Percentiles rank a stretch among this genome's conserved stretches.
Evolutionary conservation across 2,888 invertebrate species (phyloP).

Genomic region (Pristionchus arcanus): DNA sequence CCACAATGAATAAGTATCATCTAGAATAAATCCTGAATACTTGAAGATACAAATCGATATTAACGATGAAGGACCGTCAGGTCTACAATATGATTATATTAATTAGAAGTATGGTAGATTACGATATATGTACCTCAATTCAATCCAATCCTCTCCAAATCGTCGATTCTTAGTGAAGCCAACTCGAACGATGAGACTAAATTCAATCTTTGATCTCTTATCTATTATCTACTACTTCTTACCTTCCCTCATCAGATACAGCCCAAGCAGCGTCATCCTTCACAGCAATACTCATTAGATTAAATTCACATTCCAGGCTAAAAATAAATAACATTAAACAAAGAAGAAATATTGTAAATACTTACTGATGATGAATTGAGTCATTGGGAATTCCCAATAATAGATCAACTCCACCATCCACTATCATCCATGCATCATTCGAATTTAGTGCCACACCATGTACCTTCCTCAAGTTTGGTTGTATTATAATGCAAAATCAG

Average conservation of each 20-base stretch:
- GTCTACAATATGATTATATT: not conserved
- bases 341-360: not conserved
- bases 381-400: slow-evolving; percentile 9
- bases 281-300: slow-evolving; percentile 15
- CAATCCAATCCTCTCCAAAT: slow-evolving; percentile 55
- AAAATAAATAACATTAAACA: not conserved
- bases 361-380: slow-evolving; percentile 15
- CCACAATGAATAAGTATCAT: slow-evolving; percentile 48
- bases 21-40: slow-evolving; percentile 40
- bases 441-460: not conserved
- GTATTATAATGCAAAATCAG: not conserved
- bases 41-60: not conserved
- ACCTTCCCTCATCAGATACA: slow-evolving; percentile 48
- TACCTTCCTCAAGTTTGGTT: not conserved
- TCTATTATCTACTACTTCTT: not conserved
- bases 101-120: not conserved
- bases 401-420: slow-evolving; percentile 41
- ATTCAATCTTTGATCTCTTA: not conserved
- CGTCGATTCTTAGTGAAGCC: slow-evolving; percentile 51
- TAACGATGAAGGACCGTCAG: slow-evolving; percentile 10
- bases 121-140: not conserved
- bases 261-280: slow-evolving; percentile 53
- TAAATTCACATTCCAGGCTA: slow-evolving; percentile 51
- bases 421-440: slow-evolving; percentile 54
- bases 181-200: slow-evolving; percentile 50